phyloP scores from a whole-genome alignment of 1,140 invertebrate species.

The Leptinotarsa undecemlineata region DNA sequence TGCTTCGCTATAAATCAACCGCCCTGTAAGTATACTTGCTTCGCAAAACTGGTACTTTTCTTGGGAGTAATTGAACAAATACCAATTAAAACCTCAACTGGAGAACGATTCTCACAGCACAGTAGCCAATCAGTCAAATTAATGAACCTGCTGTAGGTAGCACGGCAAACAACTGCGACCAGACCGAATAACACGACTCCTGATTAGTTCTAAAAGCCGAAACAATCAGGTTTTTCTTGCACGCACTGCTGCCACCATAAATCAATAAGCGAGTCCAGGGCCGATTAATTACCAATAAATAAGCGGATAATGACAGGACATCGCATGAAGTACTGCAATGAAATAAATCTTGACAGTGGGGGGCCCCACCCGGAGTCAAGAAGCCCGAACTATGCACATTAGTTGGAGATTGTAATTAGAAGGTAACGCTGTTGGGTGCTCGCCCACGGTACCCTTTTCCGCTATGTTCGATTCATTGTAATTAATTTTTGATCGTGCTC shows the following conservation, averaged over 20 bases:
- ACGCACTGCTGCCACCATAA: slow-evolving; percentile 11
- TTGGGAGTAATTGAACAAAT: no score
- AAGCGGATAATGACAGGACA: slow-evolving; percentile 18
- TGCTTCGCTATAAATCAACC: no score
- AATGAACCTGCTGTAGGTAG: slow-evolving; percentile 2
- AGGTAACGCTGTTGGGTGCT: slow-evolving; percentile 10
- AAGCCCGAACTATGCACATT: slow-evolving; percentile 16
- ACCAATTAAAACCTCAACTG: no score
- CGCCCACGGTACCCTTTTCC: slow-evolving; percentile 16
- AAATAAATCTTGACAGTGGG: slow-evolving; percentile 22
- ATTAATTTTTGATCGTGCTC: background rate
- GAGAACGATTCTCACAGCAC: background rate
- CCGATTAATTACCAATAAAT: slow-evolving; percentile 23
- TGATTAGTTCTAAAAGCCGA: background rate
- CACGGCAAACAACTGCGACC: background rate
- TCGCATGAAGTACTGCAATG: slow-evolving; percentile 19
- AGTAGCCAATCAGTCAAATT: background rate
- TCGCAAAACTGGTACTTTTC: no score
- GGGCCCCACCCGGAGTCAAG: slow-evolving; percentile 1
- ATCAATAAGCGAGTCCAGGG: slow-evolving; percentile 16
- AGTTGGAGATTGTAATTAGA: slow-evolving; percentile 22
- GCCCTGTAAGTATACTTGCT: no score
- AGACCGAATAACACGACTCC: background rate
- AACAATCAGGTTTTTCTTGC: slow-evolving; percentile 7
- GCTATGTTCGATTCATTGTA: background rate